Conservation (phyloP, 1,140 invertebrate species). For the Mizuhopecten yessoensis region DNA sequence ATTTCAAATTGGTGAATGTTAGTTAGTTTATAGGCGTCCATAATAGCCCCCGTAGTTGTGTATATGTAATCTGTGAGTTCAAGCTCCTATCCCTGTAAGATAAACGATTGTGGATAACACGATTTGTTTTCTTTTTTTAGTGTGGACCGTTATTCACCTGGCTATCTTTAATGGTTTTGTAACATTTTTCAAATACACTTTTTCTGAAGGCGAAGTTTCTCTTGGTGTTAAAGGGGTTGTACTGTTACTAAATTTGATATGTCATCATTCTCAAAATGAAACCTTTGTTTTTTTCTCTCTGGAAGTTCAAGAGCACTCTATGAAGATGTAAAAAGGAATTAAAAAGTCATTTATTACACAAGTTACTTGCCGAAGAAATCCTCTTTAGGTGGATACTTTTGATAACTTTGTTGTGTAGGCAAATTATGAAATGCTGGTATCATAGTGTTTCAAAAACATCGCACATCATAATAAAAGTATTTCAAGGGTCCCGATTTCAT, state of each 20-base stretch:
- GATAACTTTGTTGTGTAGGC: background rate
- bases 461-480: background rate
- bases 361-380: background rate
- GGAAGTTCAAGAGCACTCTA: slow-evolving; percentile 25
- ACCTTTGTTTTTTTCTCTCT: background rate
- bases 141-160: slow-evolving; percentile 1
- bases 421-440: background rate
- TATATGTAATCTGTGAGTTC: background rate
- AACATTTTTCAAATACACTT: background rate
- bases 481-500: background rate
- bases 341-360: slow-evolving; percentile 40
- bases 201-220: background rate
- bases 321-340: slow-evolving; percentile 22
- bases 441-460: background rate
- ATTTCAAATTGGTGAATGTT: background rate
- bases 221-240: background rate
- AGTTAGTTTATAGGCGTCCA: slow-evolving; percentile 1
- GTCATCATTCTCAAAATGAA: slow-evolving; percentile 7
- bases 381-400: background rate
- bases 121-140: slow-evolving; percentile 27
- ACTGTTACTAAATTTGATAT: background rate
- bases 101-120: background rate
- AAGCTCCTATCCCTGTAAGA: background rate
- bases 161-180: background rate
- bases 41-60: background rate